A percentile compares a stretch with the other conserved stretches of the same genome.
These are phyloP conservation scores for Tapirus indicus DNA, from an alignment of 2,797 vertebrate species.

Conservation along the genomic window DNA sequence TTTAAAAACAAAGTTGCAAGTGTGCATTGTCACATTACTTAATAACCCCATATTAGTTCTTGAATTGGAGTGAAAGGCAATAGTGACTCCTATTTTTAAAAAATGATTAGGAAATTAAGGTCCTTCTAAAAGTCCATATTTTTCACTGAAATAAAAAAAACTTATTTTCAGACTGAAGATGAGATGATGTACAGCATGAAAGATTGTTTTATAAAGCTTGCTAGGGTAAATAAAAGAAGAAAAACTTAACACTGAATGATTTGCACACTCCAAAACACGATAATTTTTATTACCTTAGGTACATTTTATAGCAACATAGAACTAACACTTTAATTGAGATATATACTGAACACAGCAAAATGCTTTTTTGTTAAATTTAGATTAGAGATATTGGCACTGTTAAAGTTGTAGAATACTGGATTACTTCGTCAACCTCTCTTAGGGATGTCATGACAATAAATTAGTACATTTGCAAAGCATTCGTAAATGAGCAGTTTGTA, in stretches of 20 bases:
- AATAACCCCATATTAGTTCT: not conserved
- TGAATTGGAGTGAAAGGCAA: not conserved
- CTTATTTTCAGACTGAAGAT: conserved; percentile 30
- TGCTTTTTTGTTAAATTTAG: conserved; percentile 1
- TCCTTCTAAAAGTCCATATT: not conserved
- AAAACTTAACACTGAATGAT: not conserved
- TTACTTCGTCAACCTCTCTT: not conserved
- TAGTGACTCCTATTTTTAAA: not conserved
- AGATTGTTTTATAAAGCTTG: not conserved
- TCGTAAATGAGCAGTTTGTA: conserved; percentile 6
- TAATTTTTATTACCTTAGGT: conserved; percentile 37
- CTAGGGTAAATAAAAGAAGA: not conserved
- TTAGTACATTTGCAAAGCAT: conserved; percentile 28
- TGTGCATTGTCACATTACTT: not conserved
- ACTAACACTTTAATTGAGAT: conserved; percentile 10
- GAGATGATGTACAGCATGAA: not conserved
- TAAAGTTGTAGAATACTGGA: not conserved
- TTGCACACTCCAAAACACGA: not conserved
- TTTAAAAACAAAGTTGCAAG: not conserved
- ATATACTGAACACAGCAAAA: conserved; percentile 32
- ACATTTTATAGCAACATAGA: not conserved
- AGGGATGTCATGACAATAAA: not conserved
- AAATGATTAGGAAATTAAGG: not conserved
- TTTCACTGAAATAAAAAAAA: not conserved
- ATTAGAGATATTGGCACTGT: not conserved